Base-by-base conservation (phyloP, 2,113 vertebrate genomes). In the Erythrocercus mccallii region DNA sequence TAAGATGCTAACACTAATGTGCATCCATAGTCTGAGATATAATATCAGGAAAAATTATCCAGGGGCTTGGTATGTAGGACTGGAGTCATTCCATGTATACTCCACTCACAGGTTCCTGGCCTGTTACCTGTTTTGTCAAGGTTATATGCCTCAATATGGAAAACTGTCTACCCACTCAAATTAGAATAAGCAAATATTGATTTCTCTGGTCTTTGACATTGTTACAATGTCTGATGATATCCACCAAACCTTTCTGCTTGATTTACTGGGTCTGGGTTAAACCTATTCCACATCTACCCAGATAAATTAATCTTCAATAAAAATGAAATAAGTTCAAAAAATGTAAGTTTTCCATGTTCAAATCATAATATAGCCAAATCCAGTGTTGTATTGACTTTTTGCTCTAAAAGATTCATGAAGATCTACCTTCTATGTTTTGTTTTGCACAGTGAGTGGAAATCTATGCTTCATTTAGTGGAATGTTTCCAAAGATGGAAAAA, bases 121-220 rank as follows among this genome's bases (percentile, higher is more conserved):
- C 25, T 48, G 3, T 51, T 37, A 71, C 11, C 24, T 91, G 5
- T 13, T 27, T 28, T 24, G 20, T 7, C 6, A 9, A 87, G 15
- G 5, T 11, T 40, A 7, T 0, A 0, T 40, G 7, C 11, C 45
- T 16, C 13, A 42, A 19, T 11, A 20, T 21, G 15, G 17, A 68
- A 78, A 89, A 31, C 9, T 4, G 0, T 23, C 17, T 70, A n/a
- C 6, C 6, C 6, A 25, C 7, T 27, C 22, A 45, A 62, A 81
- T 40, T 53, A 87, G 33, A 62, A 51, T 8, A 65, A 74, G 5
- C 4, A 76, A 51, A 11, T 57, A 48, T 12, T 37, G 11, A 51
- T 71, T 85, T 79, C 4, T 64, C 38, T 68, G 40, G 8, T 81
- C 23, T 76, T 81, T 60, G 40, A 10, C 5, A 12, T 37, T 19